Base-by-base conservation (phyloP, 2,888 invertebrate genomes). In the Microctonus aethiopoides region DNA sequence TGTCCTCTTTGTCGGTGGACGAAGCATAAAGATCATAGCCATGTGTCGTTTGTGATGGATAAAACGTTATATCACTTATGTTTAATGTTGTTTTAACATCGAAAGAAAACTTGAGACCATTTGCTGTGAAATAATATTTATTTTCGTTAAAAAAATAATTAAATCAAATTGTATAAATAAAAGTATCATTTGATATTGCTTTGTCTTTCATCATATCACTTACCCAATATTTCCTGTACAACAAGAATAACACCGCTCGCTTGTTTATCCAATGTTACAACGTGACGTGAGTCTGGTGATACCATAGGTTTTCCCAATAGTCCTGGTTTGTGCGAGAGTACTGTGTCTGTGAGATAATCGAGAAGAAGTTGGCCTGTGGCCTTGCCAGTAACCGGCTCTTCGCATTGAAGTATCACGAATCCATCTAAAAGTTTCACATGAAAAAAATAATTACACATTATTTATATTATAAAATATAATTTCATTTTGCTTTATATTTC, bases 21-120 rank as follows among this genome's bases (percentile, higher is more conserved):
- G 91, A 92, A 66, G 93, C 91, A 79, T 92, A 93, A 52, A 93
- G 88, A 83, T 94, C 93, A 81, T 93, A 93, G 71, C 92, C 92
- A 81, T 92, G 92, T 24, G 91, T 91, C 2, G 89, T 90, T 80
- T 91, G 90, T 56, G 93, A 92, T 0, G 93, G 92, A 84, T 91
- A 92, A 84, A 93, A 93, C 4, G 92, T 90, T 65, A 92, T 89
- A 79, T 92, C 92, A 77, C 92, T 92, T 76, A 93, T 90, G 83
- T 92, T 92, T 72, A 93, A 86, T 6, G 92, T 92, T 9, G 93
- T 93, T 84, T 92, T 92, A 67, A 93, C 93, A 79, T 93, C 93
- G 84, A 93, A 93, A 36, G 90, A 88, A 80, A 93, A 92, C 76
- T 89, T 89, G 70, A 93, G 86, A 60, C 93, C 93, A 76, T 87